Evolutionary conservation across 2,888 invertebrate genomes (phyloP).

Genomic region (Lasioglossum malachurum): DNA sequence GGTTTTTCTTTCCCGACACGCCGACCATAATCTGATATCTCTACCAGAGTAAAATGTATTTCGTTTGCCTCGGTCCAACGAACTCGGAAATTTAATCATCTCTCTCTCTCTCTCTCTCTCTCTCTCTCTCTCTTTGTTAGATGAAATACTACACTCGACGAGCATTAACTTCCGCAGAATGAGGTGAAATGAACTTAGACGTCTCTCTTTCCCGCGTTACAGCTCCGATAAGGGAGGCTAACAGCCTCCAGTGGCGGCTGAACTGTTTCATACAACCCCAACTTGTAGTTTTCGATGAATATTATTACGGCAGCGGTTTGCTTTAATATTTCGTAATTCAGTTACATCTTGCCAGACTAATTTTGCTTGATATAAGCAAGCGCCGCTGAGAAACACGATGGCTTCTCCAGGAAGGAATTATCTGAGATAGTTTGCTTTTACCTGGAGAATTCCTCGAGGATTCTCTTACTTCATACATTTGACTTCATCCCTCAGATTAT

Average conservation of each 20-base stretch:
- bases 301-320: background rate
- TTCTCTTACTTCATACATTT: background rate
- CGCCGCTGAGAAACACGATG: background rate
- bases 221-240: background rate
- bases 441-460: background rate
- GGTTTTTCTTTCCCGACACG: background rate
- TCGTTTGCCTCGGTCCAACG: background rate
- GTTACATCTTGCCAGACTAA: background rate
- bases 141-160: background rate
- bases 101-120: no score
- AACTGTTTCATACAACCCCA: background rate
- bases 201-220: background rate
- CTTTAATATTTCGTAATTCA: background rate
- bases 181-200: conserved; percentile 10
- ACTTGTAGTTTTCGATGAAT: background rate
- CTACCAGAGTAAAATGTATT: background rate
- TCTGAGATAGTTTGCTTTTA: background rate
- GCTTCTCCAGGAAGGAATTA: background rate
- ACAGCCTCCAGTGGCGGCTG: background rate
- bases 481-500: background rate
- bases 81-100: background rate
- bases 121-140: background rate
- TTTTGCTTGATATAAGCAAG: background rate
- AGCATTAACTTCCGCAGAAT: background rate
- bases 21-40: background rate